phyloP scores from a whole-genome alignment of 2,113 vertebrate genomes.

The Dolichallabes microphthalmus region DNA sequence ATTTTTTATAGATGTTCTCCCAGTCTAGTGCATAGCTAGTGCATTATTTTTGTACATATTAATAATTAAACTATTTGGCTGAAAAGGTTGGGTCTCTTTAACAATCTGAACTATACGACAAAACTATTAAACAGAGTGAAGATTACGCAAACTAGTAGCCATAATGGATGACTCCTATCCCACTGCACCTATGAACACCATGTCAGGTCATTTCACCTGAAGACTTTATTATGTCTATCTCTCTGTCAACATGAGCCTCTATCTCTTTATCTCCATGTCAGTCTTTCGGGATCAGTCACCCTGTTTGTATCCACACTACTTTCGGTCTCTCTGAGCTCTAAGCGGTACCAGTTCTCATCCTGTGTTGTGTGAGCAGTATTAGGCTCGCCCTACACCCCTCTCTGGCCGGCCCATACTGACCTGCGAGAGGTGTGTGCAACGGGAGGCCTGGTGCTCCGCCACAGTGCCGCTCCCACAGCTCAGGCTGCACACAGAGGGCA shows the following conservation, averaged over 20 bases:
- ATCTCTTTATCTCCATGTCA: background rate
- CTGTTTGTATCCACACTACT: background rate
- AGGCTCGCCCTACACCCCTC: conserved; percentile 56
- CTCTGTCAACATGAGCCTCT: background rate
- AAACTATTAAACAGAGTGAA: background rate
- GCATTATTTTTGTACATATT: background rate
- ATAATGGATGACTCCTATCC: background rate
- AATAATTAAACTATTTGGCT: background rate
- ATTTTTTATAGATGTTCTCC: background rate
- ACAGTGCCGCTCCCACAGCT: conserved; percentile 79
- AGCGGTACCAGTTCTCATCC: background rate
- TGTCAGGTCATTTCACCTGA: background rate
- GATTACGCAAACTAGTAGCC: background rate
- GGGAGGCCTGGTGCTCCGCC: conserved; percentile 71
- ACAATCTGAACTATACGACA: background rate
- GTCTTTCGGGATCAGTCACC: background rate
- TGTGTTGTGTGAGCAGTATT: conserved; percentile 6
- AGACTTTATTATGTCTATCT: background rate
- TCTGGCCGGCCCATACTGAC: conserved; percentile 71
- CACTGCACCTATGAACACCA: background rate
- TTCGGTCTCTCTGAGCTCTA: background rate
- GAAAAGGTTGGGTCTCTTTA: background rate
- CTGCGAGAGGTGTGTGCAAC: conserved; percentile 71
- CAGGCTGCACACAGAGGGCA: conserved; percentile 70
- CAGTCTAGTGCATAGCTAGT: background rate